These are phyloP conservation scores for Nannobrachium achirus DNA, from an alignment of 2,113 vertebrate species.

Conservation along the genomic window DNA sequence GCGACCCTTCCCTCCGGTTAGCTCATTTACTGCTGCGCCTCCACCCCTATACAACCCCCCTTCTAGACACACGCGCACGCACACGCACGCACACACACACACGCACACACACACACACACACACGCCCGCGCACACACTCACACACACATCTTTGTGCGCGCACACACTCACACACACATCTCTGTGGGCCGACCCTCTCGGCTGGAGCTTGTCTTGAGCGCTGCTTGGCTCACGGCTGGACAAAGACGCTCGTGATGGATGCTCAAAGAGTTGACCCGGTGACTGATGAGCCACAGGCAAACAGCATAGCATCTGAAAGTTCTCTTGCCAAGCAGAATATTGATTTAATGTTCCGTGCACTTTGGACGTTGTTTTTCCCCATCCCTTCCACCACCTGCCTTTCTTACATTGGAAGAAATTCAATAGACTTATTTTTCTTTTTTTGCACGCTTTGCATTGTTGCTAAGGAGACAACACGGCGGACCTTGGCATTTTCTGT, in stretches of 20 bases:
- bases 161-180: no score
- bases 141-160: no score
- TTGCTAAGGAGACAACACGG: conserved; percentile 74
- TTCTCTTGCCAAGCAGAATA: conserved; percentile 77
- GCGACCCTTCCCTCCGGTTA: conserved; percentile 50
- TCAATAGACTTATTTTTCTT: conserved; percentile 59
- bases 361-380: conserved; percentile 45
- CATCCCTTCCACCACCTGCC: conserved; percentile 13
- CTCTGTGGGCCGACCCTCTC: conserved; percentile 42
- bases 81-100: no score
- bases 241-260: conserved; percentile 69
- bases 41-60: conserved; percentile 1
- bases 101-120: no score
- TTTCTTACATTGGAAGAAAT: conserved; percentile 62
- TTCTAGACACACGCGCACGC: neutral
- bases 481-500: conserved; percentile 49
- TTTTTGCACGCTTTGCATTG: conserved; percentile 58
- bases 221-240: conserved; percentile 55
- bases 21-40: conserved; percentile 56
- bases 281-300: conserved; percentile 71
- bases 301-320: conserved; percentile 70
- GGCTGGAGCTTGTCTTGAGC: conserved; percentile 57
- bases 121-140: no score
- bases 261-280: conserved; percentile 72
- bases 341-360: conserved; percentile 77